Percentiles rank a stretch among this genome's conserved stretches.
These are phyloP conservation scores for Catalaphyllia jardinei DNA, from an alignment of 64 coral and sea anemone species.

Conservation along the genomic window DNA sequence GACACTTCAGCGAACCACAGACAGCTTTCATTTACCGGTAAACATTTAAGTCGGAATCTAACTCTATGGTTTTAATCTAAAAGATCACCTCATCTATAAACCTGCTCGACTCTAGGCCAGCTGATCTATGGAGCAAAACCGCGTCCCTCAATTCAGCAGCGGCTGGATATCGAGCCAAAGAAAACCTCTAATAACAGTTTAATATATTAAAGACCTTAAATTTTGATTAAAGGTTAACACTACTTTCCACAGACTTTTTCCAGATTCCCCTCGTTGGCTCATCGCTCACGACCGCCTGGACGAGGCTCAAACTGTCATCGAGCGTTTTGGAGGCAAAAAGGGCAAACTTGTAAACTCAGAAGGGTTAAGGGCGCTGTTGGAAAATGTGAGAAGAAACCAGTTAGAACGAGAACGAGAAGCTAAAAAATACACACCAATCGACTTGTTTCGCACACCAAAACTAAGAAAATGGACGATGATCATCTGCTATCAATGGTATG, in stretches of 20 bases:
- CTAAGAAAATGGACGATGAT: conserved; percentile 48
- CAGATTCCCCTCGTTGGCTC: conserved; percentile 58
- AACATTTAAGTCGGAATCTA: no score
- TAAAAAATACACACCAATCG: conserved; percentile 46
- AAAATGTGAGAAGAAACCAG: conserved; percentile 38
- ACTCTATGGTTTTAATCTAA: no score
- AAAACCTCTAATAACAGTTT: neutral
- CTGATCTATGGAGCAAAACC: no score
- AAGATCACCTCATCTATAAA: no score
- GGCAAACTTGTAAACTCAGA: neutral
- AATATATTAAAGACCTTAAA: neutral
- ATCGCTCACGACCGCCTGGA: conserved; percentile 12
- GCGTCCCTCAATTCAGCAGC: no score
- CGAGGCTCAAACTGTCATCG: conserved; percentile 26
- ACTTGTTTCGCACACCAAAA: conserved; percentile 48
- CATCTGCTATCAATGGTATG: conserved; percentile 49
- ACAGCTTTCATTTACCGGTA: no score
- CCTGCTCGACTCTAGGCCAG: no score
- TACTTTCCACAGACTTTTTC: neutral
- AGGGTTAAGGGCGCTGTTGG: conserved; percentile 12
- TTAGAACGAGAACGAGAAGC: neutral
- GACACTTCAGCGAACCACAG: no score
- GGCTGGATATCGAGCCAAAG: neutral
- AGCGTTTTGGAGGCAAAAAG: conserved; percentile 32
- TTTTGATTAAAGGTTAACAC: neutral